Conservation (phyloP, 1,140 invertebrate genomes). For the Bombus polaris region DNA sequence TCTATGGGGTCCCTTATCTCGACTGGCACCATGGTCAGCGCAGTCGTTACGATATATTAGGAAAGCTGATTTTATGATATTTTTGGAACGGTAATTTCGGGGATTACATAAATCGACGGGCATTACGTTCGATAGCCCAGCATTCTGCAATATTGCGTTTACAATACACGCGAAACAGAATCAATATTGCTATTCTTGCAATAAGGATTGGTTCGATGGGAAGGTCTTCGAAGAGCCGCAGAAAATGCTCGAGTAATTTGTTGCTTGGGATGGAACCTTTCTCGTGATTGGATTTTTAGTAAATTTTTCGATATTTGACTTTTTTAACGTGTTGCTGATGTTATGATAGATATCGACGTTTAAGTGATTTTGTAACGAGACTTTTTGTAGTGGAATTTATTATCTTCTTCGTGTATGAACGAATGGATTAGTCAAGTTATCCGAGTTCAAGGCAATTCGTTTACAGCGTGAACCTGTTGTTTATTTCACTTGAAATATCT, state of each 20-base stretch:
- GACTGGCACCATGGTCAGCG: neutral
- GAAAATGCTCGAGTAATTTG: neutral
- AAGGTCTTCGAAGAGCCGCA: neutral
- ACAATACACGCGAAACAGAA: neutral
- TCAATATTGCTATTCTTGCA: neutral
- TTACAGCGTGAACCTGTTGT: no score
- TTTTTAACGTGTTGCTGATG: no score
- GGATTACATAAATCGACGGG: conserved; percentile 38
- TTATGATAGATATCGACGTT: no score
- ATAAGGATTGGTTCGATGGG: neutral
- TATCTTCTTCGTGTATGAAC: no score
- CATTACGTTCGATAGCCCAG: neutral
- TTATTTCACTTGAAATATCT: no score
- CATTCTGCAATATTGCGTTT: neutral
- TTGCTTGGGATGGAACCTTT: neutral
- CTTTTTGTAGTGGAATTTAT: no score
- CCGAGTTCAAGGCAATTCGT: no score
- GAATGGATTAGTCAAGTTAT: no score
- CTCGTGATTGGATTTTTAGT: no score
- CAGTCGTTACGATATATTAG: conserved; percentile 5
- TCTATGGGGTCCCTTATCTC: conserved; percentile 29
- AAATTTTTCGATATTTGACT: no score
- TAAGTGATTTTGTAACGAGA: no score
- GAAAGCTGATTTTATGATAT: conserved; percentile 10
- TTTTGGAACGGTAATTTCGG: conserved; percentile 9